These are phyloP conservation scores for Ecliptopera silaceata DNA, from an alignment of 2,888 invertebrate species.

Conservation along the genomic window DNA sequence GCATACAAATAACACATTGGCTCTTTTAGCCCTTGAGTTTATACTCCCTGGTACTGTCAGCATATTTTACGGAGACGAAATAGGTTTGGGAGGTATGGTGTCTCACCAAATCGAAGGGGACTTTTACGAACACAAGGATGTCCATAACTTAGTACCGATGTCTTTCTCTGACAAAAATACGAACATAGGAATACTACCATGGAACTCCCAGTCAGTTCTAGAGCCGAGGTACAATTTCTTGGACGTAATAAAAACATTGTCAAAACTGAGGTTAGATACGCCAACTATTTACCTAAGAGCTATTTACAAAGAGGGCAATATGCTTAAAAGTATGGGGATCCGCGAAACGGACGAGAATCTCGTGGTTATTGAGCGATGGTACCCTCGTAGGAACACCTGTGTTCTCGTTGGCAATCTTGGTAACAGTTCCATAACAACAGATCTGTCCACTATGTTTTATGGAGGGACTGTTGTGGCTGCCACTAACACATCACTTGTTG, in stretches of 20 bases:
- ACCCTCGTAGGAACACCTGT: conserved; percentile 89
- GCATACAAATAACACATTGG: conserved; percentile 85
- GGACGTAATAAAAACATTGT: conserved; percentile 83
- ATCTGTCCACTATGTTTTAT: conserved; percentile 89
- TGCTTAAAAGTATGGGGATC: conserved; percentile 86
- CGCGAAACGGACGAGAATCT: conserved; percentile 85
- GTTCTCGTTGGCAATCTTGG: conserved; percentile 90
- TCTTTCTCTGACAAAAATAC: conserved; percentile 76
- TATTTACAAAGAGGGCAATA: conserved; percentile 85
- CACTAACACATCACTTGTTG: conserved; percentile 65
- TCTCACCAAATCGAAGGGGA: conserved; percentile 80
- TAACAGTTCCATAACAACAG: conserved; percentile 82
- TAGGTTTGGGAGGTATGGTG: conserved; percentile 85
- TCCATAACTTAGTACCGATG: conserved; percentile 89
- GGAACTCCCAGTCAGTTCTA: conserved; percentile 84
- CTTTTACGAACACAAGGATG: conserved; percentile 82
- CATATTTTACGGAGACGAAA: conserved; percentile 96
- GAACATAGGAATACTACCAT: conserved; percentile 80
- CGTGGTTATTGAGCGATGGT: conserved; percentile 89
- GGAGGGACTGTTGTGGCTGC: conserved; percentile 84
- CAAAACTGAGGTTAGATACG: conserved; percentile 82
- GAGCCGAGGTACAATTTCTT: conserved; percentile 78
- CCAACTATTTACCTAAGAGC: conserved; percentile 89
- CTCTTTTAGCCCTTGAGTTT: conserved; percentile 88
- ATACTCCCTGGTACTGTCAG: conserved; percentile 93